Evolutionary conservation across 2,113 vertebrate genomes (phyloP), one percentile per base, ranked within the genome.

Genomic region (Sporophila hypoxantha): DNA sequence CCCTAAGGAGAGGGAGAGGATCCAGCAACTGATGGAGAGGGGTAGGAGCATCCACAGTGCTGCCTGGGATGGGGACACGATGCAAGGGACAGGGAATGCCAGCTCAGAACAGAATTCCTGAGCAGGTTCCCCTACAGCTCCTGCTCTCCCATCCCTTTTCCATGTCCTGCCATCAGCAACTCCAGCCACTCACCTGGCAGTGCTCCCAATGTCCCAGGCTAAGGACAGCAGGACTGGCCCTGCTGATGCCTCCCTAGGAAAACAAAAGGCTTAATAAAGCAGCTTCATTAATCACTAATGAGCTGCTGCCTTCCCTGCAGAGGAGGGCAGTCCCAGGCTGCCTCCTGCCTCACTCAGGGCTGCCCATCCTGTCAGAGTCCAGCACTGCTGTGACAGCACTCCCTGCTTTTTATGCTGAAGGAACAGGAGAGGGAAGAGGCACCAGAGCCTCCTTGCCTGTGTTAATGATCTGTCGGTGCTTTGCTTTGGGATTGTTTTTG

Each of bases 291-390:
- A 39, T 29, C 27, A 6, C 62, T 65, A 49, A 75, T 0, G 1
- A 86, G 73, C 60, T n/a, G 37, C 41, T 76, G 62, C 57, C 25
- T 22, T 47, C 49, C 27, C 42, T 21, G 9, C 44, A 25, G 10
- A 34, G 56, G 30, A 29, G 41, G 10, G 23, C 4, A 1, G 39
- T 1, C 8, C 65, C 53, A 34, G 87, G 88, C 90, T 76, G 67
- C 59, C 79, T 69, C 86, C 94, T 64, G 85, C 93, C 93, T 89
- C 81, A 4, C 76, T 79, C 64, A 5, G 50, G 34, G 53, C 47
- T 9, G 4, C 15, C 42, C 49, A 7, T 15, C 88, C 73, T 88
- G 92, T 59, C 39, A 18, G 56, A 86, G 62, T 37, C 82, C 80
- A n/a, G 3, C 57, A 18, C 67, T 88, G 83, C 50, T 68, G 42